Conservation (phyloP, 2,888 invertebrate species). For the Dendrolimus pini region DNA sequence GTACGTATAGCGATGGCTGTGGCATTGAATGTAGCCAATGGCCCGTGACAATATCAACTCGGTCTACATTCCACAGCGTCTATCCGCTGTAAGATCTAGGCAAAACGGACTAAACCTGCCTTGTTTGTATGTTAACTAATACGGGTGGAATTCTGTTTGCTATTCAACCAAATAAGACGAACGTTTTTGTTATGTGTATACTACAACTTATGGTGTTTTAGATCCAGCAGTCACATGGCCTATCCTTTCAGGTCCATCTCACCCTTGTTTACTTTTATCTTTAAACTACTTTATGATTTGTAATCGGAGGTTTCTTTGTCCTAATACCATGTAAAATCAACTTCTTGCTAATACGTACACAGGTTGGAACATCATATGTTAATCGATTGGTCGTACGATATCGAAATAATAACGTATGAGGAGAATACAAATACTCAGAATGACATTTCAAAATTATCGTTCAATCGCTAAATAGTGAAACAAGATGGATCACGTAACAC, state of each 20-base stretch:
- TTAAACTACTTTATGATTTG: too few species aligned
- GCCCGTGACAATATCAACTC: constrained; percentile 35
- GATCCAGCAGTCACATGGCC: too few species aligned
- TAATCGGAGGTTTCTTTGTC: too few species aligned
- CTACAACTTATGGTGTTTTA: too few species aligned
- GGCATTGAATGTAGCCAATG: constrained; percentile 52
- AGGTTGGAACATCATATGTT: too few species aligned
- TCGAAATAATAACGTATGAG: not conserved
- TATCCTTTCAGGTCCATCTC: too few species aligned
- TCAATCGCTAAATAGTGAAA: not conserved
- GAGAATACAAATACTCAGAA: not conserved
- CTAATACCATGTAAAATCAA: too few species aligned
- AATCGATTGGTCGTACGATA: not conserved
- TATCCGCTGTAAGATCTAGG: not conserved
- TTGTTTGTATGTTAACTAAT: not conserved
- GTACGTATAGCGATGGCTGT: constrained; percentile 8
- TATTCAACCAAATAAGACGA: too few species aligned
- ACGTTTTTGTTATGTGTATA: too few species aligned
- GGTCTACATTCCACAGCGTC: not conserved
- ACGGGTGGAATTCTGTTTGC: not conserved
- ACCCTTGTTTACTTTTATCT: too few species aligned
- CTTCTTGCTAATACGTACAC: too few species aligned
- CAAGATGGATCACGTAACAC: constrained; percentile 7
- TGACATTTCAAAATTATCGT: not conserved
- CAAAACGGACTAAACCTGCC: not conserved